Conservation (phyloP, 2,113 vertebrate species). For the Pagrus major region DNA sequence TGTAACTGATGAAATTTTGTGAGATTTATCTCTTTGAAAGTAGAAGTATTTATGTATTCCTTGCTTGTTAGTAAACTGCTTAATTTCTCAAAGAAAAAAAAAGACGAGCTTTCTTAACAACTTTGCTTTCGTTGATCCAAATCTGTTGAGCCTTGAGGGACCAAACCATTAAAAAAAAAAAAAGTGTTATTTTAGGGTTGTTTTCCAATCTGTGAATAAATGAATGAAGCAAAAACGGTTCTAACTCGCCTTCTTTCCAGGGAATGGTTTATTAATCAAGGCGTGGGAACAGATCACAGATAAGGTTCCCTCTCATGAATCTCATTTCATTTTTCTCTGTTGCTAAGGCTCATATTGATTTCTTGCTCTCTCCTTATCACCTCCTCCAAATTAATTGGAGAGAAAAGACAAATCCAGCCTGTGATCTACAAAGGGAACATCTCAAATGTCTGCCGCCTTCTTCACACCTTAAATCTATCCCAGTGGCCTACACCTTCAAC, state of each 20-base stretch:
- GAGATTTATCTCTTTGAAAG: conserved; percentile 73
- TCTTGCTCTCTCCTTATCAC: conserved; percentile 43
- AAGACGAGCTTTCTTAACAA: conserved; percentile 68
- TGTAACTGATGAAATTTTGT: conserved; percentile 74
- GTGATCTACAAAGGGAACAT: conserved; percentile 51
- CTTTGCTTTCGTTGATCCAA: conserved; percentile 75
- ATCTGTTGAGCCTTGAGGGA: conserved; percentile 79
- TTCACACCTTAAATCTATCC: conserved; percentile 7
- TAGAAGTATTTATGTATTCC: conserved; percentile 77
- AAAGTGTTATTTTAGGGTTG: conserved; percentile 80
- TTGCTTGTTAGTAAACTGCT: conserved; percentile 78
- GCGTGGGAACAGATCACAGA: conserved; percentile 43
- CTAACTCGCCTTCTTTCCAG: conserved; percentile 40
- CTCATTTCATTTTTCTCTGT: conserved; percentile 47
- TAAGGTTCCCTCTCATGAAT: conserved; percentile 36
- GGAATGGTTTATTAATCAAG: conserved; percentile 31
- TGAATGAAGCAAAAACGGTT: conserved; percentile 70
- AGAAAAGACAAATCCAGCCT: conserved; percentile 41
- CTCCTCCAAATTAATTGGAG: conserved; percentile 54
- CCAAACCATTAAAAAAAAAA: conserved; percentile 81
- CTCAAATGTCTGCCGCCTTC: conserved; percentile 30
- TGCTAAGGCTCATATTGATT: conserved; percentile 60
- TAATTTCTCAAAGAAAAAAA: conserved; percentile 64
- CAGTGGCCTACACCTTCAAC: not conserved
- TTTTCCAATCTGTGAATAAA: conserved; percentile 86